Conservation (phyloP, 2,113 vertebrate species). For the Noturus placidus region DNA sequence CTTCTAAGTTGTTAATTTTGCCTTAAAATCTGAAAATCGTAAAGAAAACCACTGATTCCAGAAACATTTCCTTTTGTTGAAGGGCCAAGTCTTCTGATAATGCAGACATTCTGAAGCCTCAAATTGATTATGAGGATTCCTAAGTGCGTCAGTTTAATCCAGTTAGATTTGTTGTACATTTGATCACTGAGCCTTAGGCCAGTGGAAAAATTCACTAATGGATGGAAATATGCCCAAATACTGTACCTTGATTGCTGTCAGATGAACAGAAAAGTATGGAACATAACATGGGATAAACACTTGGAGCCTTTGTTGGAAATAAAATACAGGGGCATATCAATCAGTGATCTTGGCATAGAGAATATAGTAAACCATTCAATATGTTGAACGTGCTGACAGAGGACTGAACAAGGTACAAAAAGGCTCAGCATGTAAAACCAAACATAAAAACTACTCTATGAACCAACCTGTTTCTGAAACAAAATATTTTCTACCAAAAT, state of each 20-base stretch:
- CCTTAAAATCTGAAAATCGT: constrained; percentile 1
- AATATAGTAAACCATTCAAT: constrained; percentile 24
- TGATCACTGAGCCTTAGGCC: constrained; percentile 26
- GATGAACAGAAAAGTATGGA: constrained; percentile 41
- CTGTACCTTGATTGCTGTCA: constrained; percentile 39
- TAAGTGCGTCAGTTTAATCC: constrained; percentile 31
- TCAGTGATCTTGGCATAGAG: constrained; percentile 34
- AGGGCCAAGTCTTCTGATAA: constrained; percentile 33
- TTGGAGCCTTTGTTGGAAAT: constrained; percentile 38
- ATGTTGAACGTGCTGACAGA: constrained; percentile 20
- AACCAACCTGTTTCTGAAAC: neutral
- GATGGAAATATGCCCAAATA: constrained; percentile 25
- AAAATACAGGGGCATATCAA: constrained; percentile 32
- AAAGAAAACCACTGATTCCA: constrained; percentile 21
- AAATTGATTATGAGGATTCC: constrained; percentile 39
- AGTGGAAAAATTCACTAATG: constrained; percentile 35
- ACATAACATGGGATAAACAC: constrained; percentile 43
- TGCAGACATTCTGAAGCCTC: constrained; percentile 25
- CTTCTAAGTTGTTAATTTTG: neutral
- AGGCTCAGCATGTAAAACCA: neutral
- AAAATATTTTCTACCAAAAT: neutral
- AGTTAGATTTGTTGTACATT: constrained; percentile 38
- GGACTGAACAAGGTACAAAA: constrained; percentile 25
- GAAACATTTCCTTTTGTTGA: constrained; percentile 38
- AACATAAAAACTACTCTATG: neutral